These are phyloP conservation scores for Labia minor DNA, from an alignment of 2,888 invertebrate genomes.

Conservation along the genomic window DNA sequence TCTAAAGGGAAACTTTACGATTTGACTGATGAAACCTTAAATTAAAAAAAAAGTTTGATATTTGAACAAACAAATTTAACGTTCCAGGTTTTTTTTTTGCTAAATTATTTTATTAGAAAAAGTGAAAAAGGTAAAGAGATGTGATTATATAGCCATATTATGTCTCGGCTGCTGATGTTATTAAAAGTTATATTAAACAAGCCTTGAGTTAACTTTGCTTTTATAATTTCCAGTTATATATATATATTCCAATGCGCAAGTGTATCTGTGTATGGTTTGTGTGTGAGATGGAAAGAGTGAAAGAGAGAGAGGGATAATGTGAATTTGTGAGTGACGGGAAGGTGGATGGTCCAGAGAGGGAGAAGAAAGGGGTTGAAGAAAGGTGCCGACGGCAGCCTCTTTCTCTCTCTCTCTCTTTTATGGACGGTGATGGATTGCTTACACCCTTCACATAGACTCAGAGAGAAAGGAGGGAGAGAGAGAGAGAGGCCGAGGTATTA, in stretches of 20 bases:
- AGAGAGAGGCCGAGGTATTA: no score
- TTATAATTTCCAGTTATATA: not conserved
- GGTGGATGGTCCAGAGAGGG: conserved; percentile 1
- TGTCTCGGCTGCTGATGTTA: not conserved
- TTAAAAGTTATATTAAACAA: conserved; percentile 13
- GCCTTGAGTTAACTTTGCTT: conserved; percentile 4
- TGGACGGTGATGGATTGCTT: not conserved
- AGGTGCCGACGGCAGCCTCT: not conserved
- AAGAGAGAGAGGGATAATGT: not conserved
- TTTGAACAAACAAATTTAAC: no score
- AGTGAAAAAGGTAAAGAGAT: no score
- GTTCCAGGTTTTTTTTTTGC: no score
- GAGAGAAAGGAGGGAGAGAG: not conserved
- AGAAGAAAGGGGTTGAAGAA: not conserved
- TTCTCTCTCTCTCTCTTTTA: not conserved
- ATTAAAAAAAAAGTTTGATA: no score
- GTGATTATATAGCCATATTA: no score
- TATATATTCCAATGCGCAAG: not conserved
- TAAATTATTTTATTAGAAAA: no score
- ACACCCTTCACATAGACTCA: not conserved
- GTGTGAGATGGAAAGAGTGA: not conserved
- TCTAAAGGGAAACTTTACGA: no score
- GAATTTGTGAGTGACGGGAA: conserved; percentile 6
- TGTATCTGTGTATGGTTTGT: no score
- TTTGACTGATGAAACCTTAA: no score